phyloP scores from a whole-genome alignment of 2,797 vertebrate species.

The Xerus rutilus region DNA sequence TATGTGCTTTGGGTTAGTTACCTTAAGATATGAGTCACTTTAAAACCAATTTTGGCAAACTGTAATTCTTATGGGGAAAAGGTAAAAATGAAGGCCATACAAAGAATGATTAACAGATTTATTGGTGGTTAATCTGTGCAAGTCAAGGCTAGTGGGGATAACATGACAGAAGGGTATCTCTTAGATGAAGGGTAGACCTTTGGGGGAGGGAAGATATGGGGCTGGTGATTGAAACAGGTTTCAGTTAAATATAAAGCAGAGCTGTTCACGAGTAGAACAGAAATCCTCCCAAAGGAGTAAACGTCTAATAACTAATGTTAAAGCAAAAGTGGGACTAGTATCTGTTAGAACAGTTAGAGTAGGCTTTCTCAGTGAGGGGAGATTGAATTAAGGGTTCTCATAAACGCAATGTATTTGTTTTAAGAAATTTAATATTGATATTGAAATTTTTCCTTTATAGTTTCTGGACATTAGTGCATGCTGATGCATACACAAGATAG shows the following conservation, averaged over 20 bases:
- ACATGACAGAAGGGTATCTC: neutral
- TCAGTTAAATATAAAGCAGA: neutral
- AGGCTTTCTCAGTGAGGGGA: neutral
- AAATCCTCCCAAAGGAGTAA: neutral
- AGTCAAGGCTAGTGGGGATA: neutral
- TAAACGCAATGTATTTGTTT: neutral
- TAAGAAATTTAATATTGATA: neutral
- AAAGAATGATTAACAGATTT: neutral
- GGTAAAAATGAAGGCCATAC: neutral
- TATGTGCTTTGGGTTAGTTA: neutral
- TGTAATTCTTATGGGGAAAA: neutral
- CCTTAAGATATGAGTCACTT: constrained; percentile 28
- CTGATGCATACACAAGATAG: neutral
- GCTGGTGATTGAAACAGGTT: neutral
- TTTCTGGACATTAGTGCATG: neutral
- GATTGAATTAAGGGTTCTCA: neutral
- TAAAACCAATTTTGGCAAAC: neutral
- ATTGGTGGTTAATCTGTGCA: neutral
- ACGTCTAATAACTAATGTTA: neutral
- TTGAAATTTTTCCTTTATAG: neutral
- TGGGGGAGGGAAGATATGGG: neutral
- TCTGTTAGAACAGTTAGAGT: neutral
- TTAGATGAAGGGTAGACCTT: neutral
- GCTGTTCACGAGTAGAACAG: neutral
- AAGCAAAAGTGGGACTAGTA: neutral